Percentiles rank a stretch among this genome's conserved stretches.
phyloP scores from a whole-genome alignment of 2,888 invertebrate genomes.

The Nymphalis polychloros region DNA sequence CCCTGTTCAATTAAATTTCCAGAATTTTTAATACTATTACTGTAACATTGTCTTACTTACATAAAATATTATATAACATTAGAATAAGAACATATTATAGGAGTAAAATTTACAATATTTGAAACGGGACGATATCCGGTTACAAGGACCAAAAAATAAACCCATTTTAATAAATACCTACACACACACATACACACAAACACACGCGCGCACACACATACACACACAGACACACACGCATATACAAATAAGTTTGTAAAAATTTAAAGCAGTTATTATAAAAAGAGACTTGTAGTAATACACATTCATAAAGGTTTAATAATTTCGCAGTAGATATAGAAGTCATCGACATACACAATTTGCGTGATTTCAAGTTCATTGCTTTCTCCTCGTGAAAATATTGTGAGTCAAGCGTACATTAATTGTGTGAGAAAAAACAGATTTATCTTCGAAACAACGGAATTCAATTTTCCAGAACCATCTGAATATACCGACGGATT shows the following conservation, averaged over 20 bases:
- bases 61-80: not conserved
- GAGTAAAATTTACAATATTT: too few species aligned
- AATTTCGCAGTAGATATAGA: conserved; percentile 8
- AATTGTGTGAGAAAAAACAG: conserved; percentile 14
- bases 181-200: too few species aligned
- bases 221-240: too few species aligned
- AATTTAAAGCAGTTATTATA: too few species aligned
- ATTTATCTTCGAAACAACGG: conserved; percentile 21
- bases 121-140: too few species aligned
- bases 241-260: too few species aligned
- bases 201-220: too few species aligned
- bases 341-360: conserved; percentile 13
- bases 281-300: too few species aligned
- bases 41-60: not conserved
- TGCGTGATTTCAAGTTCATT: conserved; percentile 22
- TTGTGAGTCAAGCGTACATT: conserved; percentile 20
- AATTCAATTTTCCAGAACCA: conserved; percentile 9
- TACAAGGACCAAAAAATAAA: too few species aligned
- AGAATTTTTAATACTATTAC: not conserved
- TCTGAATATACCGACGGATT: not conserved
- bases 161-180: too few species aligned
- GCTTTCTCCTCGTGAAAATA: conserved; percentile 16
- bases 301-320: not conserved
- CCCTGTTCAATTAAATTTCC: conserved; percentile 10
- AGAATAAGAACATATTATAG: too few species aligned